Base-by-base conservation (phyloP, 2,797 vertebrate species). In the Echeneis naucrates region DNA sequence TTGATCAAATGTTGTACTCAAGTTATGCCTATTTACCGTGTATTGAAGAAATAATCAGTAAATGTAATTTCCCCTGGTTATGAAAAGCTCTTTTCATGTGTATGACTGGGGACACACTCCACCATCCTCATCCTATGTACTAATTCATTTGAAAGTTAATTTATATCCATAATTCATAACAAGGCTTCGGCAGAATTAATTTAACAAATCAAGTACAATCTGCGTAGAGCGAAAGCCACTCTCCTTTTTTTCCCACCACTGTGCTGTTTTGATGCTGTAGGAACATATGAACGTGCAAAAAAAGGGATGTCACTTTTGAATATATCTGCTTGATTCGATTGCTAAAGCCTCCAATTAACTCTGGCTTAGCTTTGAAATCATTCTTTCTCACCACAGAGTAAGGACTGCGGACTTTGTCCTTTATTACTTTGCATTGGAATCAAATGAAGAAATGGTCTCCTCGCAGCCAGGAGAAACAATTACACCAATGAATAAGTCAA, bases 1-100 rank as follows among this genome's bases (percentile, higher is more conserved):
- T 8, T 62, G 47, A 72, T 78, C 76, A 44, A 77, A 65, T 60
- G 62, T 48, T 56, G 17, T 57, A 37, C 51, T 19, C 8, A 19
- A 14, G 2, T 27, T 9, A 44, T 1, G 11, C 9, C n/a, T 57
- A 40, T 50, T 12, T 37, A 2, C 48, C 51, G 24, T 23, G 19
- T 23, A 12, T 44, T 17, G 13, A 52, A 60, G 14, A 16, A 23
- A 13, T 17, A 6, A 42, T 42, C 16, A 16, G 13, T 52, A 6
- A 27, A 11, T 59, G 63, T 26, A 13, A 26, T 27, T 19, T n/a
- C 17, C 32, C n/a, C n/a, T 10, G 13, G 24, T 16, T 8, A 2
- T 21, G n/a, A 40, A 32, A 14, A 16, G 32, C 55, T 57, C 17
- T 10, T 3, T 30, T 17, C 9, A 5, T 61, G 4, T 17, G 17